Evolutionary conservation across 1,140 invertebrate species (phyloP), one percentile per base, ranked within the genome.

Genomic region (Drosophila nigromelanica): DNA sequence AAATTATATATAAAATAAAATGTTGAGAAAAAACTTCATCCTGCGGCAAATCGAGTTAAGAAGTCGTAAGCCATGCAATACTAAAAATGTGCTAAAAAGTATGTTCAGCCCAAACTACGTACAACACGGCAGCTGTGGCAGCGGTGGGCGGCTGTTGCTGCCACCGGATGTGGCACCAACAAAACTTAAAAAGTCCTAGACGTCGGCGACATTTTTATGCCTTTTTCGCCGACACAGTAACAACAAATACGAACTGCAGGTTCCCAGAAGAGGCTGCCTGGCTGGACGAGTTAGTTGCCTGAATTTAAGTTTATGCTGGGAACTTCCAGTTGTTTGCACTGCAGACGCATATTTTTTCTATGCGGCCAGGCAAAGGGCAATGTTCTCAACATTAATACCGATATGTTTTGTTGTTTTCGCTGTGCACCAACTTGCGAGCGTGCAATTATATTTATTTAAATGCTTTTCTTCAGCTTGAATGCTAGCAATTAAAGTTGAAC

Each of bases 31-130:
- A 73, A 86, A 86, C 82, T 86, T 86, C 72, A 69, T 81, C 82
- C 78, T 67, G 76, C 75, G 56, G 76, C 64, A 87, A 86, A 81
- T 76, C 82, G 78, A 87, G 82, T 87, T 78, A 82, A 86, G 75
- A 87, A 86, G 75, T 87, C 78, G 64, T 60, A 75, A 87, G 87
- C 82, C 81, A 81, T 79, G 82, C 64, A 55, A 78, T 63, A 64
- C 78, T 72, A 78, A 87, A 78, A 87, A 80, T 86, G 70, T 85
- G 77, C 77, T 85, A 86, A 76, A 78, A 81, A 78, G 74, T 73
- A 81, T 76, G 67, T 73, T 56, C 42, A 39, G 33, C 42, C 42
- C 42, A 39, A 47, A 48, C 37, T 37, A 43, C 33, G 33, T 27
- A 48, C 3, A 14, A 8, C 58, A 50, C 45, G 24, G 64, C 42